Base-by-base conservation (phyloP, 1,140 invertebrate genomes). In the Vanessa tameamea region DNA sequence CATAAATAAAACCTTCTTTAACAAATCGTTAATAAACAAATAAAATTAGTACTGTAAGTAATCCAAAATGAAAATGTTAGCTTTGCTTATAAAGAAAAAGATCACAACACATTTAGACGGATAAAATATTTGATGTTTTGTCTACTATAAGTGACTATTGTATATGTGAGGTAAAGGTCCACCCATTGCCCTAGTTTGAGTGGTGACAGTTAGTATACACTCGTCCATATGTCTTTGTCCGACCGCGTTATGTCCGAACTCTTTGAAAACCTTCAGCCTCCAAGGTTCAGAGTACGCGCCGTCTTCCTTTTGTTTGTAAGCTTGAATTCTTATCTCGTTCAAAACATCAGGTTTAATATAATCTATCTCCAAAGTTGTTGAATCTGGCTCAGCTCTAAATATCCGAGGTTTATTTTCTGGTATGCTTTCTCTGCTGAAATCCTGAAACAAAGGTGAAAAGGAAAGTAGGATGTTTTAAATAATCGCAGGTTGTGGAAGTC, bases 311-410 rank as follows among this genome's bases (percentile, higher is more conserved):
- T 63, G 9, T n/a, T n/a, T 15, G 31, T 63, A 63, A 43, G 9
- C 26, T 43, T 63, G 59, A 43, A 63, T 7, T 43, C 59, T 63
- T 31, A 63, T 43, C 23, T 63, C 59, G 14, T 37, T 14, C 20
- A 63, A 63, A n/a, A 43, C 26, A 14, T 63, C 59, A 12, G 59
- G 59, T 16, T 63, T 63, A 16, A 63, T 63, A 14, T 63, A 63
- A 37, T 14, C 14, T 63, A 63, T 63, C 26, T 37, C 37, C 20
- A 63, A 63, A 26, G 26, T 63, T 3, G 3, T 43, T 15, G 59
- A 37, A 43, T 63, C n/a, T 15, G 15, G 14, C n/a, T 63, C 14
- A 37, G 31, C 59, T 63, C 7, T 63, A 14, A 63, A 63, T 13
- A 15, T 16, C 12, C 26, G 37, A 12, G 59, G 59, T n/a, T 63